Evolutionary conservation across 37 sponge, comb jelly and placozoan genomes (phyloP), one percentile per base, ranked within the genome.

Genomic region (Aplysina aerophoba): DNA sequence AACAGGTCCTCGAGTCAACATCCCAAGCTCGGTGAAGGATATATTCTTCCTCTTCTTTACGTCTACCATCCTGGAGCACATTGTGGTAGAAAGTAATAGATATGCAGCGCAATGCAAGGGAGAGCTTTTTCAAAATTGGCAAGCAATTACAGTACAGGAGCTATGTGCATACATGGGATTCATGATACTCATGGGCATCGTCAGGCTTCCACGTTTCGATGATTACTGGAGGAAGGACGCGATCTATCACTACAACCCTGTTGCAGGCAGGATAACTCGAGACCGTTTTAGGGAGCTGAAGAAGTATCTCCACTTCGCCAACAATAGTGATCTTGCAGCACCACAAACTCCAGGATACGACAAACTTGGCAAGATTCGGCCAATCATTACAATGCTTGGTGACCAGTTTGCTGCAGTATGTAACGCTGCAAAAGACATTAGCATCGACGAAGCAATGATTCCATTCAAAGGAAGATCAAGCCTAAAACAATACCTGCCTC

Each of bases 371-470:
- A 85, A 85, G 28, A 55, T 85, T 73, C 63, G 58, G 59, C 78
- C 86, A 38, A 34, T 87, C 38, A 30, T 27, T 11, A 74, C 6
- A n/a, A 28, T 11, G 38, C 44, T 74, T 28, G 77, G 77, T 6
- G 77, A 35, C 38, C 41, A 11, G 33, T 74, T 74, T 35, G 31
- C 24, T 35, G 27, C 77, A 24, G 77, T 40, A 24, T 74, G 31
- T 74, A 39, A 4, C 11, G 24, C 24, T 24, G 77, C 25, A 30
- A 35, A 39, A 39, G 33, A 74, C 38, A 74, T 74, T 60, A 81
- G 36, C 25, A 60, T n/a, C 53, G 84, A 88, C 31, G 88, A 88
- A 44, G 84, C 84, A 28, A 88, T 88, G 88, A 73, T 88, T 14
- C 44, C 33, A 13, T 83, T 88, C 65, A 73, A 83, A 73, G 88